Evolutionary conservation across 2,888 invertebrate species (phyloP).

Genomic region (Odontomyia ornata): DNA sequence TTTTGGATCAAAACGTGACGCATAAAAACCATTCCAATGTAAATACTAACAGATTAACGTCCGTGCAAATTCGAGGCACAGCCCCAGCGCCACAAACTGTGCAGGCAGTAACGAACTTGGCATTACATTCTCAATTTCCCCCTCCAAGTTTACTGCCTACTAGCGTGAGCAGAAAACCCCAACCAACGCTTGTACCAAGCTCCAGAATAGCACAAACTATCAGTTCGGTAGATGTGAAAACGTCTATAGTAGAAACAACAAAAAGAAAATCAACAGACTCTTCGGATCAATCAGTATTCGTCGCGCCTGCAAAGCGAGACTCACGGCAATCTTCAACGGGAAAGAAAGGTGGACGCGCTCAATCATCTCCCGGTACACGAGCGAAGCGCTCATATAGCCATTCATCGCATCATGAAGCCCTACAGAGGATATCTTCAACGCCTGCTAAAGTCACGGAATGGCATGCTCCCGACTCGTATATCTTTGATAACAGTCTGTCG

Average conservation of each 20-base stretch:
- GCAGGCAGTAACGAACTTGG: neutral
- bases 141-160: neutral
- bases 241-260: neutral
- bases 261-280: constrained; percentile 23
- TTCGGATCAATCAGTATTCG: constrained; percentile 39
- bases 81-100: neutral
- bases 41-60: constrained; percentile 9
- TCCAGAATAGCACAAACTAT: constrained; percentile 7
- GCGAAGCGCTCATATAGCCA: constrained; percentile 52
- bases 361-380: constrained; percentile 25
- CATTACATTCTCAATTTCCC: neutral
- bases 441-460: constrained; percentile 56
- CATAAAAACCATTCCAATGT: constrained; percentile 60
- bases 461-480: constrained; percentile 67
- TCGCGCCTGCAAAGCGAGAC: constrained; percentile 51
- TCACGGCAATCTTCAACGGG: constrained; percentile 43
- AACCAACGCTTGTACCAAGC: neutral
- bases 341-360: constrained; percentile 14
- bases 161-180: neutral
- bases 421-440: constrained; percentile 68
- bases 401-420: constrained; percentile 66
- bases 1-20: neutral
- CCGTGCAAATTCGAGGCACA: constrained; percentile 20
- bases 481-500: constrained; percentile 63
- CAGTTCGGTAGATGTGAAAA: neutral